phyloP scores from a whole-genome alignment of 2,113 vertebrate species.

The Rutilus rutilus region DNA sequence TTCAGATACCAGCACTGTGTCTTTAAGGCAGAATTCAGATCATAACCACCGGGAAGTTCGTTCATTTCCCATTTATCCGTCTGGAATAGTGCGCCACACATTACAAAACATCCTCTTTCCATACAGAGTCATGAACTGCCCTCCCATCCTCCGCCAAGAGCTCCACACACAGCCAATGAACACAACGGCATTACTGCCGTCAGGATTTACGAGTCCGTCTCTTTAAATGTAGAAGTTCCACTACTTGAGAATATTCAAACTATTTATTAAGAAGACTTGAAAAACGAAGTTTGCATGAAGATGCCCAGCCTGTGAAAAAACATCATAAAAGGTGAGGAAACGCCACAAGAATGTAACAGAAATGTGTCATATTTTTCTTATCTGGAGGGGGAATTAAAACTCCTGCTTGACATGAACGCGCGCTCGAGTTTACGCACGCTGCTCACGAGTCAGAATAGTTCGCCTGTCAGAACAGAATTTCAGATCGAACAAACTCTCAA shows the following conservation, averaged over 20 bases:
- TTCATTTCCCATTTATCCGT: slow-evolving; percentile 54
- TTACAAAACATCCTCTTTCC: slow-evolving; percentile 52
- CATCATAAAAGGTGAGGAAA: slow-evolving; percentile 23
- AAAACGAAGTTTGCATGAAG: background rate
- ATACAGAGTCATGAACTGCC: slow-evolving; percentile 38
- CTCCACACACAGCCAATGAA: slow-evolving; percentile 24
- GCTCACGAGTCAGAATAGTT: background rate
- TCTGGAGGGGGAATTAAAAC: background rate
- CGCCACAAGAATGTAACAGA: background rate
- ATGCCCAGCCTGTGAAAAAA: background rate
- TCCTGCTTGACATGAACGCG: background rate
- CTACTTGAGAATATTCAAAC: background rate
- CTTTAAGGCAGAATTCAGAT: slow-evolving; percentile 50
- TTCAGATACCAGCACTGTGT: slow-evolving; percentile 30
- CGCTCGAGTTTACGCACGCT: background rate
- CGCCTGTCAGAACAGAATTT: background rate
- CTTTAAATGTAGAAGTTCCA: background rate
- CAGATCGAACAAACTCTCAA: background rate
- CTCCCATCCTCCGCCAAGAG: slow-evolving; percentile 34
- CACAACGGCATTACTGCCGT: background rate
- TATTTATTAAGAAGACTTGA: background rate
- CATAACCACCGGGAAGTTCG: slow-evolving; percentile 42
- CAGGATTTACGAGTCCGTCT: background rate
- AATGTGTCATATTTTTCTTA: background rate
- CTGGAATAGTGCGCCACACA: slow-evolving; percentile 47